Conservation (phyloP, 2,797 vertebrate genomes). For the Petrocephalus schoutedeni region DNA sequence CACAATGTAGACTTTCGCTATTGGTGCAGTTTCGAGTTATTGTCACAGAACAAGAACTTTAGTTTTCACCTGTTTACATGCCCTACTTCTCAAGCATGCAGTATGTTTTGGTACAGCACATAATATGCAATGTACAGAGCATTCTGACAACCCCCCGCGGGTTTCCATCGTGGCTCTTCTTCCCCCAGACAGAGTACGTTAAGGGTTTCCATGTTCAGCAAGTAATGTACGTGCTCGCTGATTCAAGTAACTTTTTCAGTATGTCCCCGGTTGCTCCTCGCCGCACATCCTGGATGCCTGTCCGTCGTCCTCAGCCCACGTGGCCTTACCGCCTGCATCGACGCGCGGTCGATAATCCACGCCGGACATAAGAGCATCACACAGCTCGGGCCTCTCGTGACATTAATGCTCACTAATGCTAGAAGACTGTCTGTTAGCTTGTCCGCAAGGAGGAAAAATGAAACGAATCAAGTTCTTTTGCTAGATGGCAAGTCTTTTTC, state of each 20-base stretch:
- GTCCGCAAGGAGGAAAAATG: neutral
- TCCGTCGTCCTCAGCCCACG: constrained; percentile 20
- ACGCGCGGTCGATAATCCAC: neutral
- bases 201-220: constrained; percentile 33
- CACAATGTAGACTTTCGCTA: constrained; percentile 29
- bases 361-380: constrained; percentile 26
- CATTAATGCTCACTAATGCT: neutral
- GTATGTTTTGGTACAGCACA: constrained; percentile 51
- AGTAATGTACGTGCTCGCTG: constrained; percentile 29
- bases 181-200: constrained; percentile 32
- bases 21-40: constrained; percentile 27
- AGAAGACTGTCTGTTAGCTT: neutral
- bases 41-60: constrained; percentile 28
- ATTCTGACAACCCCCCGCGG: constrained; percentile 29
- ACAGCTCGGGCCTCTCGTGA: constrained; percentile 19
- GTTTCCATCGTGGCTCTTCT: constrained; percentile 19
- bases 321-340: constrained; percentile 13
- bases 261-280: constrained; percentile 36
- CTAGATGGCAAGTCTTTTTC: neutral
- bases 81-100: constrained; percentile 48
- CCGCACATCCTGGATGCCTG: constrained; percentile 31
- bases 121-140: constrained; percentile 48
- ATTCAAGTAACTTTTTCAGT: constrained; percentile 56
- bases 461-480: neutral
- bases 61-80: constrained; percentile 35